Base-by-base conservation (phyloP, 2,113 vertebrate genomes). In the Grallaria varia region DNA sequence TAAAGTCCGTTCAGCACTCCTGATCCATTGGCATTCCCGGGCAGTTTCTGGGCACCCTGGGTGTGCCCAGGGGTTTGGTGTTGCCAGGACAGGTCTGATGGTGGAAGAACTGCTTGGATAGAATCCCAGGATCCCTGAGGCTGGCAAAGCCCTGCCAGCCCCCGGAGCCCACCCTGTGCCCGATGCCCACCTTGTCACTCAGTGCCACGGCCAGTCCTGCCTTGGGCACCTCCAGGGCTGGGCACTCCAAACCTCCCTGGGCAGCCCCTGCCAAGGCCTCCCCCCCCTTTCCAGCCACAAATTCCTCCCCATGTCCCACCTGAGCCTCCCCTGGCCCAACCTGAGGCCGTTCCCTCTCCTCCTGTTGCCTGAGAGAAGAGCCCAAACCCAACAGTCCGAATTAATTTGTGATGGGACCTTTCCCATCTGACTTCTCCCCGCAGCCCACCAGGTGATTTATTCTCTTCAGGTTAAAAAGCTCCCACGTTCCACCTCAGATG, bases 341-440 rank as follows among this genome's bases (percentile, higher is more conserved):
- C 0, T 33, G 44, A 49, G 35, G 35, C 23, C 3, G 4, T 59
- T 49, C 9, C 53, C 35, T 50, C 79, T 49, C 1, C 0, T 58
- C 27, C 52, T 21, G n/a, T 27, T 7, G 16, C 28, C 42, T 33
- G 42, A 30, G 21, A 14, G 9, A 53, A 39, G 8, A 44, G 16
- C 2, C 53, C 6, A 20, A 69, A 35, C 35, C 35, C 24, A 21
- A 3, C 0, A n/a, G 14, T 5, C 5, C 9, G 44, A 37, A 72
- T 25, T 49, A 55, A 50, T 68, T 52, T 77, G 52, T 2, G 8
- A 42, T 2, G 5, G 30, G 33, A 11, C 44, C 27, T 7, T 7
- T 18, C 10, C 25, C 49, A 31, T 12, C 33, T 71, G 66, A 17
- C 12, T 75, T 68, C 40, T 56, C n/a, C 22, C 37, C 42, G 7